A percentile compares a stretch with the other conserved stretches of the same genome.
Evolutionary conservation across 1,140 invertebrate genomes (phyloP).

Genomic region (Orchestia grillus): DNA sequence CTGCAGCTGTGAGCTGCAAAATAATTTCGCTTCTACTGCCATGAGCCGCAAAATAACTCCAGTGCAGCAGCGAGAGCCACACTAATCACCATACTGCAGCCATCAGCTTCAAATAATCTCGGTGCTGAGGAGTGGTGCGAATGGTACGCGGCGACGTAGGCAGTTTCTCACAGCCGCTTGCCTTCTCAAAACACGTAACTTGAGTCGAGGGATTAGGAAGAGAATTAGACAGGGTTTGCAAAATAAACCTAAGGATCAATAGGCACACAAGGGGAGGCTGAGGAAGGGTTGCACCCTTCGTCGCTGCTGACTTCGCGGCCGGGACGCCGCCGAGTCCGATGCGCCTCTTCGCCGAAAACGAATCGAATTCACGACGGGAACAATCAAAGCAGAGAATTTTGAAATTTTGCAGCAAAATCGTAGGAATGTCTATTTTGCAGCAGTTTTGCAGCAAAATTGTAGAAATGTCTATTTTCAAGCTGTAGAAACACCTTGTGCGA

Average conservation of each 20-base stretch:
- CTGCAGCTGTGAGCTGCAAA: neutral
- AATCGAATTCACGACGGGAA: neutral
- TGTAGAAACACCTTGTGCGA: no score
- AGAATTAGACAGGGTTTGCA: constrained; percentile 56
- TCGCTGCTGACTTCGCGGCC: neutral
- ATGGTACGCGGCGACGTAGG: neutral
- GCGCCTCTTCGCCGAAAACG: neutral
- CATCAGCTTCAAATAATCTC: neutral
- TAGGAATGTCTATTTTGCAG: no score
- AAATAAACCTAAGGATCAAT: constrained; percentile 55
- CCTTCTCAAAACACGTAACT: constrained; percentile 47
- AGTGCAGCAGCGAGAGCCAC: no score
- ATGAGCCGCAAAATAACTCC: neutral
- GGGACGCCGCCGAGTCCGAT: neutral
- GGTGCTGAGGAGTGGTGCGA: neutral
- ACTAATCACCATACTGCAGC: neutral
- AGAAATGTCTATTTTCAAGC: no score
- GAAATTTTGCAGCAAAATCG: no score
- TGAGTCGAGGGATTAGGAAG: constrained; percentile 55
- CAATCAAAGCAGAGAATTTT: neutral
- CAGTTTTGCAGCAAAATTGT: no score
- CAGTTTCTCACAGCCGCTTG: neutral
- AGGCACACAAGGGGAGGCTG: constrained; percentile 34
- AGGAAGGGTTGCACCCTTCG: constrained; percentile 29
- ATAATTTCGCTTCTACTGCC: neutral